These are phyloP conservation scores for Caenorhabditis elegans DNA, from an alignment of 1,140 invertebrate genomes.

Conservation along the genomic window WBcel235 BX284604.4:6137501-6138000, in stretches of 20 bases:
- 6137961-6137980: no score
- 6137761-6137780: no score
- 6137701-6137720: constrained; percentile 18
- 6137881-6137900: no score
- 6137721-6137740: not conserved
- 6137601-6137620: constrained; percentile 18
- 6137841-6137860: no score
- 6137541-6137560: not conserved
- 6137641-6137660: constrained; percentile 27
- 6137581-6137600: not conserved
- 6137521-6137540: not conserved
- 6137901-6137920: no score
- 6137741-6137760: not conserved
- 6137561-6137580: constrained; percentile 27
- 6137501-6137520: not conserved
- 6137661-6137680: not conserved
- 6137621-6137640: constrained; percentile 14
- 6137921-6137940: no score
- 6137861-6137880: no score
- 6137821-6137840: no score
- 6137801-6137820: no score
- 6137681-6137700: constrained; percentile 17
- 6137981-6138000: no score
- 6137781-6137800: no score
- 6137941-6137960: no score